Base-by-base conservation (phyloP, 2,888 invertebrate genomes). In the Bellardia pandia region DNA sequence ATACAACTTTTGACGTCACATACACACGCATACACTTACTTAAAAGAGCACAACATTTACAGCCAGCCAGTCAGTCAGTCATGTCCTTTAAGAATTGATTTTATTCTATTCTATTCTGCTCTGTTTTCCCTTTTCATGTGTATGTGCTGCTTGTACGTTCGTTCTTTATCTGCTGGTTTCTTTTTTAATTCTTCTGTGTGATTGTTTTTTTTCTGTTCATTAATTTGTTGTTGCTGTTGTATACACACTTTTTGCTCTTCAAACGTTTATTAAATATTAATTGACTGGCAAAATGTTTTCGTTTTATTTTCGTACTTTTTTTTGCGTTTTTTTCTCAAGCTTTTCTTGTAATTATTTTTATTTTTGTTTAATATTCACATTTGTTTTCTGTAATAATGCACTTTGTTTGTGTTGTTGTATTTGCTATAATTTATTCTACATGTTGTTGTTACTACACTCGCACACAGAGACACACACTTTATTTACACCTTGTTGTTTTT, bases 1-100 rank as follows among this genome's bases (percentile, higher is more conserved):
- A 77, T 71, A 64, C 68, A 75, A 84, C 75, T 85, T 85, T 88
- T 89, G 89, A 89, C 89, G 89, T 89, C 89, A 89, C 89, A 88
- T 56, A 69, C 75, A 80, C 79, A 62, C 77, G 60, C 68, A 62
- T 14, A 68, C 82, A 78, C 76, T 72, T 11, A 74, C 56, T 7
- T n/a, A 48, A 62, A 62, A 60, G 33, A 62, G 45, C 58, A 51
- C 5, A 4, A 72, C 58, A 53, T 64, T 60, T 40, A 69, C 16
- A 76, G 37, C 33, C 83, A 62, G 80, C 60, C 64, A 69, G 62
- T 53, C 86, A 76, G 86, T 74, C 86, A 83, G 68, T 77, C 74
- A 81, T 81, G 87, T 87, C 84, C 87, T 87, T 69, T 64, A 81
- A 85, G 80, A 75, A 76, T 84, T 86, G 76, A 72, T 84, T 83